These are phyloP conservation scores for Lepus oiostolus DNA, from an alignment of 2,797 vertebrate species.

Conservation along the genomic window DNA sequence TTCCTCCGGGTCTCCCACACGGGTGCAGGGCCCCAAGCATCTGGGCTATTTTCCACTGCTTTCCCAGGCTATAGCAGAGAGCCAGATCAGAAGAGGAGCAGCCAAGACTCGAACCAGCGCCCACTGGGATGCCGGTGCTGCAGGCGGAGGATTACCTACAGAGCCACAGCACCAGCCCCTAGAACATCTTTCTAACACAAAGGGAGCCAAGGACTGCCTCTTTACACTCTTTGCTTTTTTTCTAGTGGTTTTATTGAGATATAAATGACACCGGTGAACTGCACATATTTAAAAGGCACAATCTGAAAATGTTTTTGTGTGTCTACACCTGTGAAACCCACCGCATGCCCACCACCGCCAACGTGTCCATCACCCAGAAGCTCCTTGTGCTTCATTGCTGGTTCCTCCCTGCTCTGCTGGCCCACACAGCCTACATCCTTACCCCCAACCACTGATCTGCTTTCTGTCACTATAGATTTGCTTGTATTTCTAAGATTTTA, in stretches of 20 bases:
- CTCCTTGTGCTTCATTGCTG: background rate
- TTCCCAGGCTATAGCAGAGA: too few species aligned
- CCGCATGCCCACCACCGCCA: background rate
- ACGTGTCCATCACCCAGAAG: background rate
- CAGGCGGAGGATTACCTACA: too few species aligned
- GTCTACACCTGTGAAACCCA: background rate
- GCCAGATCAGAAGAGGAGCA: too few species aligned
- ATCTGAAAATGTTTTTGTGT: background rate
- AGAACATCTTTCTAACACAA: background rate
- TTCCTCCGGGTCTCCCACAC: too few species aligned
- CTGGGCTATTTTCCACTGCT: too few species aligned
- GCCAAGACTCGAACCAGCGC: too few species aligned
- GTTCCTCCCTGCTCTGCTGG: background rate
- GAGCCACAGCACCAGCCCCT: too few species aligned
- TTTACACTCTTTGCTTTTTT: background rate
- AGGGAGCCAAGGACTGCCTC: background rate
- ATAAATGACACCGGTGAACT: background rate
- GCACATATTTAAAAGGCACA: background rate
- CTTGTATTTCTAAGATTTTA: slow-evolving; percentile 36
- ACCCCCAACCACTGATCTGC: background rate
- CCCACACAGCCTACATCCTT: fast-evolving
- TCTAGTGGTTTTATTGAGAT: background rate
- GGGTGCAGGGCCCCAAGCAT: too few species aligned
- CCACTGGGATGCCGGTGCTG: too few species aligned
- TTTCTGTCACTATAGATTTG: slow-evolving; percentile 11